Evolutionary conservation across 2,113 vertebrate species (phyloP), one percentile per base, ranked within the genome.

Genomic region (Tympanuchus pallidicinctus): DNA sequence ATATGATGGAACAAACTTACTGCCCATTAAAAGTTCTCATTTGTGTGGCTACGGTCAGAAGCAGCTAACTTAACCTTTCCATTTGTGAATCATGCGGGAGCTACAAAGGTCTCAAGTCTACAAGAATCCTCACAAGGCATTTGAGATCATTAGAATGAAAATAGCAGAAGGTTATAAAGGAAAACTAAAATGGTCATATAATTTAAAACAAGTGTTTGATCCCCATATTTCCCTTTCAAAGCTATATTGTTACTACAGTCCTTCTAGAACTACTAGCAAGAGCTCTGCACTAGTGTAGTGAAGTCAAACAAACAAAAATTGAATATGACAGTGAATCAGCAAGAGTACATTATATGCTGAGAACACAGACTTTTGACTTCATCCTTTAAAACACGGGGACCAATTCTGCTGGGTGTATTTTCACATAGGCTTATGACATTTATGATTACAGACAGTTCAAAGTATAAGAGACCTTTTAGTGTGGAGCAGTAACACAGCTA

Each of bases 381-480:
- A 57, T 24, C 24, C 7, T 57, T 36, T 5, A 5, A 36, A 43
- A 11, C 6, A 45, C 3, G 0, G 9, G 34, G 34, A 27, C 27
- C 43, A 4, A 2, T 71, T 52, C 86, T 70, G 24, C 5, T 11
- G 67, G 40, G 6, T 61, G 2, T 3, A 1, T 15, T 54, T 70
- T 63, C 65, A 30, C 1, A 2, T 2, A 1, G 12, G 10, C 52
- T 43, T 13, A 12, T 13, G 40, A 40, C 36, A 22, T 10, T 16
- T 8, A 54, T 1, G 27, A 59, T 0, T 18, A 15, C 42, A 27
- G 75, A 32, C 19, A 45, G 43, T 45, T 78, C 52, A n/a, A 67
- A 75, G 65, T 36, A n/a, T 17, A 10, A 12, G 56, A 50, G 56
- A 32, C 12, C 74, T 43, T 45, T 11, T 70, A 77, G 21, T 27